Percentiles rank a stretch among this genome's conserved stretches.
These are phyloP conservation scores for Sacculina carcini DNA, from an alignment of 2,888 invertebrate genomes.

Conservation along the genomic window DNA sequence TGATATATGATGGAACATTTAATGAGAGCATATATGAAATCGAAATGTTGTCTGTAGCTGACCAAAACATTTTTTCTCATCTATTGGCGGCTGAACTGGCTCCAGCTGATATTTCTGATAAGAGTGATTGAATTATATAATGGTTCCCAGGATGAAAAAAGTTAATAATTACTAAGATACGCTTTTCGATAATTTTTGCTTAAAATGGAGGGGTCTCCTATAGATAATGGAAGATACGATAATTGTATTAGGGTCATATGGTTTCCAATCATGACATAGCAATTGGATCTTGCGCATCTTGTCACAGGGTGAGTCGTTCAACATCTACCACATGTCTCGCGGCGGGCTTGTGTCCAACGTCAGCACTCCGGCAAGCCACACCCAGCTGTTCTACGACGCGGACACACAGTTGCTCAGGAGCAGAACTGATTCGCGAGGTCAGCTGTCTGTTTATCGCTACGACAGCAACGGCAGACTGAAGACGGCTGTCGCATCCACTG, in stretches of 20 bases:
- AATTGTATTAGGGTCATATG: not conserved
- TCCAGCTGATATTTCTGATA: too few species aligned
- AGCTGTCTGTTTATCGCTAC: slow-evolving; percentile 46
- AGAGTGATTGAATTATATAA: too few species aligned
- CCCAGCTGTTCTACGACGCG: slow-evolving; percentile 64
- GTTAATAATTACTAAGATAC: too few species aligned
- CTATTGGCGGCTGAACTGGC: too few species aligned
- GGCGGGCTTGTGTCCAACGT: slow-evolving; percentile 69
- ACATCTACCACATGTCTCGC: slow-evolving; percentile 59
- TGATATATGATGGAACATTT: too few species aligned
- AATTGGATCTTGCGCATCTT: not conserved
- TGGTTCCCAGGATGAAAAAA: too few species aligned
- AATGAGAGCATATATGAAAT: too few species aligned
- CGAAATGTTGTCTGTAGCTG: not conserved
- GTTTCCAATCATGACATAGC: not conserved
- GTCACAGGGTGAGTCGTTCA: slow-evolving; percentile 17
- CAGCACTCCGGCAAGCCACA: slow-evolving; percentile 56
- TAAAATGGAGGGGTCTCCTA: too few species aligned
- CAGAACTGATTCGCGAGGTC: slow-evolving; percentile 16
- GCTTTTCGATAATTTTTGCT: too few species aligned
- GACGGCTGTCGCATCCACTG: slow-evolving; percentile 65
- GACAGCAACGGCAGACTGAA: slow-evolving; percentile 65
- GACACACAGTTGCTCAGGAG: slow-evolving; percentile 47
- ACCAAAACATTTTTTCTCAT: not conserved
- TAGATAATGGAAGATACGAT: too few species aligned